Evolutionary conservation across 2,888 invertebrate genomes (phyloP), one percentile per base, ranked within the genome.

Genomic region (Syritta pipiens): DNA sequence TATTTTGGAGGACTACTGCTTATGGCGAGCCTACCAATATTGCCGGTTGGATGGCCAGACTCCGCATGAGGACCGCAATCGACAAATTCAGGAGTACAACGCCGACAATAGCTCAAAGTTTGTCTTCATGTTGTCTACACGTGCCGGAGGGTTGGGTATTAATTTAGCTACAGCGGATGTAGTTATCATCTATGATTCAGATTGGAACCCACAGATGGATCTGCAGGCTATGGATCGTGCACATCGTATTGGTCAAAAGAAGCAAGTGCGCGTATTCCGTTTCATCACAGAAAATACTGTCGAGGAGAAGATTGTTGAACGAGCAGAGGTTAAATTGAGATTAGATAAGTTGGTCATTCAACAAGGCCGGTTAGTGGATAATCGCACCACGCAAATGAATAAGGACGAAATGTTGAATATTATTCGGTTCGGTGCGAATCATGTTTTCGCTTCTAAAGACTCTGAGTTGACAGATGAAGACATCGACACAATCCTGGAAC

Each of bases 141-240:
- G 99, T 83, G 99, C 99, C 30, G 99, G 99, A 60, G 99, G 99
- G 84, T 91, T 99, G 81, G 98, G 99, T 84, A 99, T 99, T 85
- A 99, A 99, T 90, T 91, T 99, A 85, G 97, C 98, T 0, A 97
- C 98, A 0, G 99, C 99, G 0, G 98, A 99, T 88, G 96, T 98
- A 10, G 99, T 99, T 71, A 95, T 99, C 82, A 94, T 99, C 49
- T 99, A 95, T 85, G 99, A 99, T 88, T 98, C 98, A 0, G 99
- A 99, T 89, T 99, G 99, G 99, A 99, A 99, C 91, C 99, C 99
- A 0, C 99, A 99, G 88, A 97, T 97, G 93, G 97, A 97, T 89
- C 89, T 98, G 72, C 97, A 97, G 88, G 96, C 97, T 65, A 97
- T 97, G 97, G 99, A 99, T 90, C 92, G 99, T 85, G 99, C 99